Percentiles rank a stretch among this genome's conserved stretches.
These are phyloP conservation scores for Pammene aurita DNA, from an alignment of 2,888 invertebrate genomes.

Conservation along the genomic window DNA sequence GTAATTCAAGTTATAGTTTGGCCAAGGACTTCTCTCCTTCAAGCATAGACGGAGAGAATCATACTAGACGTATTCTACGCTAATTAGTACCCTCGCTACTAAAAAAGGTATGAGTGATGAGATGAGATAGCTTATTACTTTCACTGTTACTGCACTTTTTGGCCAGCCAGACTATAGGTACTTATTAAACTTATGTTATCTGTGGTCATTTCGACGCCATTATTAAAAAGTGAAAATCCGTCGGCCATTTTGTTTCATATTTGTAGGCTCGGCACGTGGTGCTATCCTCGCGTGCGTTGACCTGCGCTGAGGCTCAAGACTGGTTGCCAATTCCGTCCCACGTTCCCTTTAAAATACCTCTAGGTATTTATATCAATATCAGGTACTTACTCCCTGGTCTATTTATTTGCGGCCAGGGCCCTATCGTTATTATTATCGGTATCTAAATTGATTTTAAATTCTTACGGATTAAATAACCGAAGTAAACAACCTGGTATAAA, in stretches of 20 bases:
- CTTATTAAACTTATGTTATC: background rate
- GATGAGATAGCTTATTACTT: too few relatives aligned
- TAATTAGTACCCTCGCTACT: too few relatives aligned
- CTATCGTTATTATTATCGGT: background rate
- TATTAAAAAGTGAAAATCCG: constrained; percentile 39
- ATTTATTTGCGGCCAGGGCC: background rate
- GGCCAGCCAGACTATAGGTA: too few relatives aligned
- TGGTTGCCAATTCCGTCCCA: constrained; percentile 37
- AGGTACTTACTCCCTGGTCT: background rate
- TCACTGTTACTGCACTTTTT: too few relatives aligned
- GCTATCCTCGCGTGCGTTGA: constrained; percentile 38
- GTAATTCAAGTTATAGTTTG: too few relatives aligned
- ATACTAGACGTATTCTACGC: too few relatives aligned
- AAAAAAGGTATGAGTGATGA: too few relatives aligned
- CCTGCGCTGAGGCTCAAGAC: constrained; percentile 28
- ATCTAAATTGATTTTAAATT: background rate
- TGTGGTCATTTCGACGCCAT: constrained; percentile 22
- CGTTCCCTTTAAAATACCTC: background rate
- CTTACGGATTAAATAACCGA: background rate
- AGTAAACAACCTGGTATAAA: constrained; percentile 7
- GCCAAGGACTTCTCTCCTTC: too few relatives aligned
- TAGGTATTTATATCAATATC: constrained; percentile 2
- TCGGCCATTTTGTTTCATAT: constrained; percentile 37
- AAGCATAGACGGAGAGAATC: too few relatives aligned
- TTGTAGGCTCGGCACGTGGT: constrained; percentile 31